Evolutionary conservation across 1,140 invertebrate genomes (phyloP), one percentile per base, ranked within the genome.

Genomic region (Acromyrmex charruanus): DNA sequence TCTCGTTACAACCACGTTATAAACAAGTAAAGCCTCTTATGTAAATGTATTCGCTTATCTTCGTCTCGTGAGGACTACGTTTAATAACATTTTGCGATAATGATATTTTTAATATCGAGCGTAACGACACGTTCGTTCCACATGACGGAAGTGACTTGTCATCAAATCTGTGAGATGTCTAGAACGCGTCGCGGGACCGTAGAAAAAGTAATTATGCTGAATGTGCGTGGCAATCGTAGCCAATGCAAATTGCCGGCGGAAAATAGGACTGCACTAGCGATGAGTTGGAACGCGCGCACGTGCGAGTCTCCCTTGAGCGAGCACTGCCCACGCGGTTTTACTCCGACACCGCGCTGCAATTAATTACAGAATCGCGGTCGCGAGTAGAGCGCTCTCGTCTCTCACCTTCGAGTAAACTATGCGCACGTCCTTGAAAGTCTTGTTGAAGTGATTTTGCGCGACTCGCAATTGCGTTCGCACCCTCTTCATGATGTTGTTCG

Each of bases 381-480:
- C 89, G 86, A 71, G 55, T 53, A 44, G 14, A 63, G 59, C 61
- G 25, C 74, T 63, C 71, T 53, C 69, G 39, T 65, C n/a, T 87
- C 86, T 91, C 77, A 95, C 93, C 91, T 95, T 93, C n/a, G 93
- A 91, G 79, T 94, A 95, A 44, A 95, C 91, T 35, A 93, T 88
- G 53, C 92, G 92, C 51, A 95, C 91, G 58, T 94, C 93, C 39
- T 93, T 93, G 77, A 92, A 87, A 72, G 93, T 87, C 59, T 91
- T 93, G 53, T 88, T 91, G 82, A 94, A 95, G 80, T 95, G 93
- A 79, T 94, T 93, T 63, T 94, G 91, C 0, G 95, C 95, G 18
- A 95, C 92, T 58, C 93, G 91, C 12, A 95, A 89, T 84, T 95
- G 95, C 2, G 93, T 94, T 31, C 92, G 91, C 18, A 96, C 95